Conservation (phyloP, 2,888 invertebrate genomes). For the Thereva unica region DNA sequence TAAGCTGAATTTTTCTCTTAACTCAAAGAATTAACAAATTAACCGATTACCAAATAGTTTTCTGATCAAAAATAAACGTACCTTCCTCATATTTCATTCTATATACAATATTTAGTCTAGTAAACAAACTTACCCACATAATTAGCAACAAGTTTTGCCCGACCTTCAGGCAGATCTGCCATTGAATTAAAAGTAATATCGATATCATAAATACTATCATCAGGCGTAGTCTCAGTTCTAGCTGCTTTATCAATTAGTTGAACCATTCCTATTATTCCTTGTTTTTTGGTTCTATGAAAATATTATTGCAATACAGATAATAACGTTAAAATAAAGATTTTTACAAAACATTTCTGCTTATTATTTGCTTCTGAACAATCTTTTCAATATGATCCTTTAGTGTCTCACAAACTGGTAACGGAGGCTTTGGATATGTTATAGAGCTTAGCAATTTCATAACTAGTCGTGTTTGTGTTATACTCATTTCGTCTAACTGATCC, state of each 20-base stretch:
- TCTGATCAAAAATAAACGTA: too few relatives aligned
- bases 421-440: conserved; percentile 66
- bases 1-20: too few relatives aligned
- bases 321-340: conserved; percentile 42
- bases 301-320: conserved; percentile 37
- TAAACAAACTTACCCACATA: conserved; percentile 60
- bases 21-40: too few relatives aligned
- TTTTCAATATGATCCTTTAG: conserved; percentile 83
- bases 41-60: too few relatives aligned
- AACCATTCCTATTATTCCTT: conserved; percentile 76
- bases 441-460: conserved; percentile 79
- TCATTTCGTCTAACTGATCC: conserved; percentile 76
- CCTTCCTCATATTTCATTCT: too few relatives aligned
- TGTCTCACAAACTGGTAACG: conserved; percentile 64
- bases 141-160: conserved; percentile 65
- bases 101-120: too few relatives aligned
- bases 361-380: conserved; percentile 81
- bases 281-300: conserved; percentile 65
- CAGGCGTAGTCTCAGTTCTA: conserved; percentile 54
- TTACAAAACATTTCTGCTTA: conserved; percentile 64
- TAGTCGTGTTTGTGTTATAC: conserved; percentile 72
- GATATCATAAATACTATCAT: conserved; percentile 57
- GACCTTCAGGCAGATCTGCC: conserved; percentile 62
- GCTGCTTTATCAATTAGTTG: conserved; percentile 76
- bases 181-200: conserved; percentile 60